Conservation (phyloP, 2,113 vertebrate species). For the Hiodon alosoides region DNA sequence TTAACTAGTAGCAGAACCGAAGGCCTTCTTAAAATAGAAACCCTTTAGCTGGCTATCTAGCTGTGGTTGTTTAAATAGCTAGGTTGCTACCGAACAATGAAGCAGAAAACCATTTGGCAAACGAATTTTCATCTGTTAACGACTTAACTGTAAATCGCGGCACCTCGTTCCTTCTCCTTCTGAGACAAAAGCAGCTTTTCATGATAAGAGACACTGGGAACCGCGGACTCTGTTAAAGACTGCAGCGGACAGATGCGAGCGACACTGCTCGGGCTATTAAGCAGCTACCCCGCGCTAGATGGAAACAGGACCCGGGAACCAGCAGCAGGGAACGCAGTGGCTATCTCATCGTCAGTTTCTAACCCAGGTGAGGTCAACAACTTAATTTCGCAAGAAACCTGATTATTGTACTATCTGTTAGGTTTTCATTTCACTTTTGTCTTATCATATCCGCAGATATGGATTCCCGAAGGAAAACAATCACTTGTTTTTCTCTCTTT, state of each 20-base stretch:
- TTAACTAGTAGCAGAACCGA: no score
- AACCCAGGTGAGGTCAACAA: constrained; percentile 13
- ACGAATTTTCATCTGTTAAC: neutral
- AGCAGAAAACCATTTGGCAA: neutral
- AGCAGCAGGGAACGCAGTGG: constrained; percentile 44
- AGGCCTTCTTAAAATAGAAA: neutral
- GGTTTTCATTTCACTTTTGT: neutral
- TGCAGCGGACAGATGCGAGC: constrained; percentile 14
- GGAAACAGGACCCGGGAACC: no score
- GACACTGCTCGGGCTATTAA: no score
- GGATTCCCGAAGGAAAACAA: neutral
- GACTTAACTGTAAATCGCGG: constrained; percentile 65
- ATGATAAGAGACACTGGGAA: constrained; percentile 50
- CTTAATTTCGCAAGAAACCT: constrained; percentile 12
- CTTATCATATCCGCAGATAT: neutral
- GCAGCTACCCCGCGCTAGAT: constrained; percentile 2
- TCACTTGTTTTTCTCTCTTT: constrained; percentile 14
- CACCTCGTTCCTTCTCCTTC: constrained; percentile 54
- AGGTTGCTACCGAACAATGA: no score
- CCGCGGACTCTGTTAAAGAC: constrained; percentile 22
- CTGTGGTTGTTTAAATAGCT: no score
- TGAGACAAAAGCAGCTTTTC: constrained; percentile 69
- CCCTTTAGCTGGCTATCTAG: no score
- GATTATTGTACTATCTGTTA: constrained; percentile 12
- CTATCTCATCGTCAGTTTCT: constrained; percentile 19